Evolutionary conservation across 1,140 invertebrate genomes (phyloP).

Genomic region (Polypedilum pembai): DNA sequence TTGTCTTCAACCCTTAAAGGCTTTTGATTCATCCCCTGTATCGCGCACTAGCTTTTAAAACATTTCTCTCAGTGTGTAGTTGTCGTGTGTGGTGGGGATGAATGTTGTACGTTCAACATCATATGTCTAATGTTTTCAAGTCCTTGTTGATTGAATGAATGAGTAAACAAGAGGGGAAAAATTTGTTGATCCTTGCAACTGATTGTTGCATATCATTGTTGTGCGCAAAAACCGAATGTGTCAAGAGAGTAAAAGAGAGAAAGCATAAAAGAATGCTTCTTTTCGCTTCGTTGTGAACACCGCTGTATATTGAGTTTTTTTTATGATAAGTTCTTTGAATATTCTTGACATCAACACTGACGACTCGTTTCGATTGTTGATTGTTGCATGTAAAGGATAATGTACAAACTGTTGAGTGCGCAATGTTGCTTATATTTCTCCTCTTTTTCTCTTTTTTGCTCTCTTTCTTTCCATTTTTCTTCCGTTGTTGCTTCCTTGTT

Average conservation of each 20-base stretch:
- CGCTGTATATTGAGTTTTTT: no score
- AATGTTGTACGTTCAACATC: neutral
- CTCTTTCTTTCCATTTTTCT: neutral
- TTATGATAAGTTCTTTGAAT: neutral
- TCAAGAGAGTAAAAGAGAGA: no score
- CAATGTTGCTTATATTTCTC: constrained; percentile 6
- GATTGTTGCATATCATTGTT: neutral
- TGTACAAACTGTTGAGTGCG: constrained; percentile 16
- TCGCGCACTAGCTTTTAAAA: constrained; percentile 26
- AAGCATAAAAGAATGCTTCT: no score
- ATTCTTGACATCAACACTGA: no score
- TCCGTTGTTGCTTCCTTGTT: neutral
- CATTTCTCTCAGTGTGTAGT: neutral
- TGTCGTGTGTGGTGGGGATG: constrained; percentile 2
- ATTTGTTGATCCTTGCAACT: constrained; percentile 16
- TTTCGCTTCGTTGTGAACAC: neutral
- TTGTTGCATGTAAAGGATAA: constrained; percentile 5
- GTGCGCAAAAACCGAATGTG: no score
- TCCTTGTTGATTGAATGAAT: no score
- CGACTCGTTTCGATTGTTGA: neutral
- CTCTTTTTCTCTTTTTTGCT: neutral
- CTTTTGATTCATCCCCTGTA: constrained; percentile 10
- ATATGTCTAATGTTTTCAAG: neutral
- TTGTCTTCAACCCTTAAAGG: constrained; percentile 26
- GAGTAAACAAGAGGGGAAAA: no score